phyloP scores from a whole-genome alignment of 2,113 vertebrate genomes.

The Salvelinus sp. region DNA sequence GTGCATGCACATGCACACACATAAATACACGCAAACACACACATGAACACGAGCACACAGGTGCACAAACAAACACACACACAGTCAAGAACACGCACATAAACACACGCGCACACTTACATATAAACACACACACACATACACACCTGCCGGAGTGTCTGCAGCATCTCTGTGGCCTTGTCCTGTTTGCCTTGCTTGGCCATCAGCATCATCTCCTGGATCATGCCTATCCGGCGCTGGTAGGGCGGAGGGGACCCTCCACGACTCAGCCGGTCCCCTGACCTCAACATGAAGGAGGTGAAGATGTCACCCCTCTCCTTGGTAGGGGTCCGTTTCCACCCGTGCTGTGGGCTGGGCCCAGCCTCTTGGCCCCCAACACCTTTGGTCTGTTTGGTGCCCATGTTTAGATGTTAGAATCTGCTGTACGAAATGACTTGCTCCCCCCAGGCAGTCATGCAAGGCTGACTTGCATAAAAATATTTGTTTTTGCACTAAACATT shows the following conservation, averaged over 20 bases:
- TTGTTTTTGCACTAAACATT: no score
- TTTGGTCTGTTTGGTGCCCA: constrained; percentile 3
- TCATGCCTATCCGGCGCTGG: constrained; percentile 88
- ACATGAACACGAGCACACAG: no score
- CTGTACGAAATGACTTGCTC: background rate
- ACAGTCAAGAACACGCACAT: no score
- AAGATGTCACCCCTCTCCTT: constrained; percentile 83
- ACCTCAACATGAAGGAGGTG: constrained; percentile 84
- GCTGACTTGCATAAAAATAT: no score
- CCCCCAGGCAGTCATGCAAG: background rate
- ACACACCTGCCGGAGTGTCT: constrained; percentile 84
- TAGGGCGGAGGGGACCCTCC: constrained; percentile 83
- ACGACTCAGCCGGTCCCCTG: constrained; percentile 83
- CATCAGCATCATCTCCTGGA: constrained; percentile 94
- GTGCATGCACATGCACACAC: no score
- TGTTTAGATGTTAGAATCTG: background rate
- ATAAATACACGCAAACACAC: no score
- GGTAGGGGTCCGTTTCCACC: constrained; percentile 76
- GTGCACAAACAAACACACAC: no score
- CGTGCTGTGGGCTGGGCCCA: constrained; percentile 74
- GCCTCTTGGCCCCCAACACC: constrained; percentile 82
- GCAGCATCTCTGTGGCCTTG: constrained; percentile 91
- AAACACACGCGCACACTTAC: background rate
- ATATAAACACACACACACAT: background rate
- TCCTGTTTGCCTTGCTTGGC: constrained; percentile 89